These are phyloP conservation scores for Reinhardtius hippoglossoides DNA, from an alignment of 2,113 vertebrate species.

Conservation along the genomic window DNA sequence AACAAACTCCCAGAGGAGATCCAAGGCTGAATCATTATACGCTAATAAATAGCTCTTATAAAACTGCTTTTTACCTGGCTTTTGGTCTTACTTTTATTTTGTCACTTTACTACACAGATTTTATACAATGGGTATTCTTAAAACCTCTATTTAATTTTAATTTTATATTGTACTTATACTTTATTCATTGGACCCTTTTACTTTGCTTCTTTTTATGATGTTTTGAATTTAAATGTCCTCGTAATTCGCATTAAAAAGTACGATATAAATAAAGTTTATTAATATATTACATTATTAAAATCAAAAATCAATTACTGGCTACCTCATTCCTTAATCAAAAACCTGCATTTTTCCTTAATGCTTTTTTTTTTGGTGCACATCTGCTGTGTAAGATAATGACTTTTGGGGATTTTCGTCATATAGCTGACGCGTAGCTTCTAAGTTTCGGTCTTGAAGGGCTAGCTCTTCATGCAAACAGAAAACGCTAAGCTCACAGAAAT, in stretches of 20 bases:
- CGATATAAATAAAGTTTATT: not conserved
- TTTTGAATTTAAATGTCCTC: too few species aligned
- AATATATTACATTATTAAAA: not conserved
- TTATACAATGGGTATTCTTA: not conserved
- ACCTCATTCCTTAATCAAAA: not conserved
- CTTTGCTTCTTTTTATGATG: too few species aligned
- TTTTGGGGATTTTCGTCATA: conserved; percentile 29
- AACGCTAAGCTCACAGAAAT: conserved; percentile 34
- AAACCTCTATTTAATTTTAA: too few species aligned
- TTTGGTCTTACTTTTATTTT: not conserved
- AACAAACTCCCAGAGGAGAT: too few species aligned
- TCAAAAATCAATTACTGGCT: not conserved
- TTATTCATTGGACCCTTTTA: too few species aligned
- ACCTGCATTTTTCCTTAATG: conserved; percentile 8
- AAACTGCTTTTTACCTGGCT: not conserved
- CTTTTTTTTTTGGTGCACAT: not conserved
- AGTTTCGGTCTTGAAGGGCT: not conserved
- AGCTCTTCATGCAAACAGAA: conserved; percentile 30
- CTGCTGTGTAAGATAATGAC: conserved; percentile 18
- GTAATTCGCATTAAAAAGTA: not conserved
- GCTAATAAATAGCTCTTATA: too few species aligned
- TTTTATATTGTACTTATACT: too few species aligned
- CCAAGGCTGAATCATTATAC: too few species aligned
- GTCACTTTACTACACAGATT: not conserved
- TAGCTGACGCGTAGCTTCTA: not conserved